These are phyloP conservation scores for Laticauda laticaudata DNA, from an alignment of 2,113 vertebrate species.

Conservation along the genomic window DNA sequence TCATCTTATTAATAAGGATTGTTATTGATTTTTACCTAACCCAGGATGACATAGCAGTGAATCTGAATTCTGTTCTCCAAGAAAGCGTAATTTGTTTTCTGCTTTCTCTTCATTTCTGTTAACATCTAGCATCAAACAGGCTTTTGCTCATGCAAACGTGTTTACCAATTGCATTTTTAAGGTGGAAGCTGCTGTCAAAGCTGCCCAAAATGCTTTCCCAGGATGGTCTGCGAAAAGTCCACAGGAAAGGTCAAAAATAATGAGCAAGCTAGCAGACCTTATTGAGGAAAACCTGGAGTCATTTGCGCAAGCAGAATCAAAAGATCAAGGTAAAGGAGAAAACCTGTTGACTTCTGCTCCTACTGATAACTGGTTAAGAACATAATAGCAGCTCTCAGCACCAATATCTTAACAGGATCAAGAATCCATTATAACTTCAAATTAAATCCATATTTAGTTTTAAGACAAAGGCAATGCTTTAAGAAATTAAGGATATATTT, in stretches of 20 bases:
- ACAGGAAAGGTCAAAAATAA: slow-evolving; percentile 77
- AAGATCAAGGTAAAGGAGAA: slow-evolving; percentile 84
- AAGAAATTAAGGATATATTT: background rate
- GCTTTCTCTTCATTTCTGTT: background rate
- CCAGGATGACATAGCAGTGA: background rate
- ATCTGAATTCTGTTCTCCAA: background rate
- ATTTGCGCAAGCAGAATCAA: slow-evolving; percentile 89
- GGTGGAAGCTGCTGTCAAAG: slow-evolving; percentile 87
- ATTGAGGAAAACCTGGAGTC: slow-evolving; percentile 85
- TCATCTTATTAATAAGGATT: background rate
- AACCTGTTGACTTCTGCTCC: background rate
- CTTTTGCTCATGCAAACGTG: background rate
- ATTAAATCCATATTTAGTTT: background rate
- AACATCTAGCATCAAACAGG: background rate
- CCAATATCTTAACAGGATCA: background rate
- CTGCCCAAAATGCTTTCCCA: slow-evolving; percentile 87
- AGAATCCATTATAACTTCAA: background rate
- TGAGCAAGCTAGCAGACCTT: slow-evolving; percentile 86
- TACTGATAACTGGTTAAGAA: background rate
- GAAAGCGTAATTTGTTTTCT: background rate
- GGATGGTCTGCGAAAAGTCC: slow-evolving; percentile 82
- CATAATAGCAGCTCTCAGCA: background rate
- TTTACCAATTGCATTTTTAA: slow-evolving; percentile 45
- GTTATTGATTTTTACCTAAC: background rate
- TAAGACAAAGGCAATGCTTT: background rate